Evolutionary conservation across 2,113 vertebrate species (phyloP).

Genomic region (Sprattus sprattus): DNA sequence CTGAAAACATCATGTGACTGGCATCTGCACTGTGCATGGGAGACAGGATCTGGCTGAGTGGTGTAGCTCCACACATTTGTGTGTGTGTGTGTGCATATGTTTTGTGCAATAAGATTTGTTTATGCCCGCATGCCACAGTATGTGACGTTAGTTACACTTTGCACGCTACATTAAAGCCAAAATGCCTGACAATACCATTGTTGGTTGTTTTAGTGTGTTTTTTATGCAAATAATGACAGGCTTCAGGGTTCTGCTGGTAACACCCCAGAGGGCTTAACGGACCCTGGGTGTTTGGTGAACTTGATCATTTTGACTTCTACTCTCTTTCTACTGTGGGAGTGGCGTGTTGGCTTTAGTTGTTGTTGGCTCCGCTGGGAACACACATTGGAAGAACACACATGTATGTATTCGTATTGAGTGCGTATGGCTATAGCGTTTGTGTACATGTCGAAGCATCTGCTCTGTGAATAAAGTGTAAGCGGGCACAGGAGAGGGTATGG

Average conservation of each 20-base stretch:
- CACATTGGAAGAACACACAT: not conserved
- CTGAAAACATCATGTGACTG: conserved; percentile 50
- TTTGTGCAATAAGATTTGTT: conserved; percentile 19
- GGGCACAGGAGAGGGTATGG: not conserved
- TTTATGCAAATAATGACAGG: not conserved
- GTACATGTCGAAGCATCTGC: not conserved
- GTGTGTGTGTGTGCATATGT: not conserved
- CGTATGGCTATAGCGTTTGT: not conserved
- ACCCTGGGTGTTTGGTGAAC: not conserved
- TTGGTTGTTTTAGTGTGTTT: conserved; percentile 1
- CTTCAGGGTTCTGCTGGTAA: not conserved
- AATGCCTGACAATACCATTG: not conserved
- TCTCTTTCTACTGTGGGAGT: not conserved
- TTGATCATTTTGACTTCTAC: not conserved
- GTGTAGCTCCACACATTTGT: no score
- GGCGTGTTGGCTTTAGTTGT: not conserved
- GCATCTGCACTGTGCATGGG: conserved; percentile 34
- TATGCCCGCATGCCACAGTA: not conserved
- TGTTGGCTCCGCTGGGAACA: not conserved
- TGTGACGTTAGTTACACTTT: not conserved
- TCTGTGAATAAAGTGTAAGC: not conserved
- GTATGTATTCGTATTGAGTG: not conserved
- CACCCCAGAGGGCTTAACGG: not conserved
- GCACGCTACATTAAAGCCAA: not conserved
- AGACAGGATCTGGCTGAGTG: no score